A percentile compares a stretch with the other conserved stretches of the same genome.
Conservation (phyloP, 2,888 invertebrate species). For the Pasiphila rectangulata region DNA sequence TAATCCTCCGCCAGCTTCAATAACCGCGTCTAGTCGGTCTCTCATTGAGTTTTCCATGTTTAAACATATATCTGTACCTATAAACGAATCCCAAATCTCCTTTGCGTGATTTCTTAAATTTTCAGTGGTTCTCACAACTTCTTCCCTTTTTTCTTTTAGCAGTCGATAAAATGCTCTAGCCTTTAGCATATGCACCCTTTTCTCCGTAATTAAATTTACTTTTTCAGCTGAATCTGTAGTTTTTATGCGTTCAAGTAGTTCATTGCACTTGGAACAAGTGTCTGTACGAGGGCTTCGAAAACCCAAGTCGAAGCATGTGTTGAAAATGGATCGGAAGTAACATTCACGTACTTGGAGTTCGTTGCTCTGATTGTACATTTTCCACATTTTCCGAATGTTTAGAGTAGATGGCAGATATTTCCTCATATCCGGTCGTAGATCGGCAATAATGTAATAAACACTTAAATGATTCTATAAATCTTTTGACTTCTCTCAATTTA, state of each 20-base stretch:
- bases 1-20: too few relatives aligned
- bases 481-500: slow-evolving; percentile 24
- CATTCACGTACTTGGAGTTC: slow-evolving; percentile 18
- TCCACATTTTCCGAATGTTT: slow-evolving; percentile 28
- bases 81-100: too few relatives aligned
- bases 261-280: slow-evolving; percentile 25
- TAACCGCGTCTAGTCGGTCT: too few relatives aligned
- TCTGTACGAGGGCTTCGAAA: slow-evolving; percentile 29
- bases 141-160: slow-evolving; percentile 25
- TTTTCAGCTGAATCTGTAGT: slow-evolving; percentile 16
- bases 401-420: slow-evolving; percentile 30
- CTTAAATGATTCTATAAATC: slow-evolving; percentile 23
- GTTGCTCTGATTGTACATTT: slow-evolving; percentile 15
- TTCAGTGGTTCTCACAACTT: too few relatives aligned
- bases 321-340: slow-evolving; percentile 28
- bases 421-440: slow-evolving; percentile 22
- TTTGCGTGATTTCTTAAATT: too few relatives aligned
- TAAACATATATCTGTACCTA: too few relatives aligned
- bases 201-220: slow-evolving; percentile 22
- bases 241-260: slow-evolving; percentile 22
- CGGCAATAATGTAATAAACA: slow-evolving; percentile 31
- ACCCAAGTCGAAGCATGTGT: slow-evolving; percentile 24
- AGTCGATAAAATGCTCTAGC: slow-evolving; percentile 27
- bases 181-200: slow-evolving; percentile 28
- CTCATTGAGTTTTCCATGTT: too few relatives aligned